These are phyloP conservation scores for Aspiorhynchus laticeps DNA, from an alignment of 2,113 vertebrate genomes.

Conservation along the genomic window DNA sequence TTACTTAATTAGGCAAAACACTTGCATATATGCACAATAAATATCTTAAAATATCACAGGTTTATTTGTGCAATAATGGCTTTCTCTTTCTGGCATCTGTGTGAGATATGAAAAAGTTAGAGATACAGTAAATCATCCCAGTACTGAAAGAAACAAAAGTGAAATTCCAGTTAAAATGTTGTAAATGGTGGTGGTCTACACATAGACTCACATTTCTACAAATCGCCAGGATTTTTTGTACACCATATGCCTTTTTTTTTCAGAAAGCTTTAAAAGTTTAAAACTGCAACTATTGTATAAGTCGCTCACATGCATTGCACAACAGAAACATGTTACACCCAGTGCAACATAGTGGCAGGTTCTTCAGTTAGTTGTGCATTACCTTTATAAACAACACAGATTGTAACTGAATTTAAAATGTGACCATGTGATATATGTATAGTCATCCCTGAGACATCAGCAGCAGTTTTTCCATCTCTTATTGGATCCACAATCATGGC, in stretches of 20 bases:
- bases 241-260: neutral
- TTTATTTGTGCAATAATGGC: neutral
- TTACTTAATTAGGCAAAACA: neutral
- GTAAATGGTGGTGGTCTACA: neutral
- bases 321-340: neutral
- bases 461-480: slow-evolving; percentile 25
- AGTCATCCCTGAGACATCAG: neutral
- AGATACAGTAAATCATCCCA: neutral
- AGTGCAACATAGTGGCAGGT: neutral
- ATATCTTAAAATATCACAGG: neutral
- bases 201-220: neutral
- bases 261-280: neutral
- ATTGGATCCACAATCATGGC: neutral
- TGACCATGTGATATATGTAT: neutral
- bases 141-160: neutral
- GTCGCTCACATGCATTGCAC: neutral
- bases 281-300: neutral
- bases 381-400: neutral
- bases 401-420: neutral
- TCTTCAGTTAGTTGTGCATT: neutral
- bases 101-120: neutral
- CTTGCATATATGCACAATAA: neutral
- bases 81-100: neutral
- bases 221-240: neutral
- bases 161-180: neutral